phyloP scores from a whole-genome alignment of 2,888 invertebrate genomes.

The Epistrophe eligans region DNA sequence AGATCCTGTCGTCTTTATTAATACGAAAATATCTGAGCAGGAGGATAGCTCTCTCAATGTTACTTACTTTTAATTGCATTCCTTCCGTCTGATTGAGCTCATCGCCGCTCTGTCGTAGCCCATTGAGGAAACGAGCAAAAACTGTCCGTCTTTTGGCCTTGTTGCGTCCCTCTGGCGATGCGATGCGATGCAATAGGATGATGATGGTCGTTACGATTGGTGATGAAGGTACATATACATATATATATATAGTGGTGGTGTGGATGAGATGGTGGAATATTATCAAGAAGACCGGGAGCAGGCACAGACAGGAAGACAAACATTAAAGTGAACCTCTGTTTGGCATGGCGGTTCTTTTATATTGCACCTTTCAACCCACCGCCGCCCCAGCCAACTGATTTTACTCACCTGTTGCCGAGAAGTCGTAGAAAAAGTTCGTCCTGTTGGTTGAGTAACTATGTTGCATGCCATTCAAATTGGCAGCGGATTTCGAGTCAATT shows the following conservation, averaged over 20 bases:
- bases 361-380: conserved; percentile 10
- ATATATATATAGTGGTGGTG: conserved; percentile 1
- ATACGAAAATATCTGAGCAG: conserved; percentile 66
- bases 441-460: conserved; percentile 83
- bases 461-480: conserved; percentile 83
- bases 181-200: conserved; percentile 28
- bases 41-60: conserved; percentile 73
- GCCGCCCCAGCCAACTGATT: conserved; percentile 13
- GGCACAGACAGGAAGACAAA: conserved; percentile 78
- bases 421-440: conserved; percentile 84
- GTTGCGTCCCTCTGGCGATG: conserved; percentile 82
- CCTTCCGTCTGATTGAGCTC: conserved; percentile 83
- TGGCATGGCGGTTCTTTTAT: conserved; percentile 52
- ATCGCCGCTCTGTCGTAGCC: conserved; percentile 82
- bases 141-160: conserved; percentile 83
- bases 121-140: conserved; percentile 83
- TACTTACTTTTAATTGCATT: conserved; percentile 84
- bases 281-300: conserved; percentile 36
- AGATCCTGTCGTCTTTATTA: conserved; percentile 70
- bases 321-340: conserved; percentile 72
- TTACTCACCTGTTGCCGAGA: conserved; percentile 83
- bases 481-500: conserved; percentile 87
- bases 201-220: conserved; percentile 45
- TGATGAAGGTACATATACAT: not conserved
- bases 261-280: conserved; percentile 25